These are phyloP conservation scores for Anagrus nilaparvatae DNA, from an alignment of 1,140 invertebrate species.

Conservation along the genomic window DNA sequence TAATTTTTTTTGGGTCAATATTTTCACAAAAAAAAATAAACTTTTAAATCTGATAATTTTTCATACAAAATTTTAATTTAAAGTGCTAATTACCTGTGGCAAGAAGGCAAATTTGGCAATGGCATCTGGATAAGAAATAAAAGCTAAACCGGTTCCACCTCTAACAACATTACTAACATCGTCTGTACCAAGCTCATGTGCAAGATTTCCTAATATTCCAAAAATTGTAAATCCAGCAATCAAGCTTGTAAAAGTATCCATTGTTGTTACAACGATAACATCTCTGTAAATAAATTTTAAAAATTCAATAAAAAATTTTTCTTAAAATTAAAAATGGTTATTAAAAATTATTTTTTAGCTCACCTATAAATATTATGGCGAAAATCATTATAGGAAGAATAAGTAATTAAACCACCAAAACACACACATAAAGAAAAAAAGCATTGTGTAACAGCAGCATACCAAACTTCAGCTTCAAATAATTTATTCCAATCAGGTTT, in stretches of 20 bases:
- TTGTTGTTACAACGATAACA: constrained; percentile 57
- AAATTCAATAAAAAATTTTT: constrained; percentile 4
- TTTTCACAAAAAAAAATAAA: too few relatives aligned
- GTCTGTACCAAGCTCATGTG: constrained; percentile 46
- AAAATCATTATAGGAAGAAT: constrained; percentile 63
- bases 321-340: constrained; percentile 11
- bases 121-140: constrained; percentile 81
- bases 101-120: constrained; percentile 67
- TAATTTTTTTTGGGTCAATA: too few relatives aligned
- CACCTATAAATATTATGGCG: constrained; percentile 57
- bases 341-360: constrained; percentile 7
- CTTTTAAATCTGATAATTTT: too few relatives aligned
- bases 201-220: constrained; percentile 63
- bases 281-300: constrained; percentile 40
- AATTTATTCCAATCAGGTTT: constrained; percentile 55
- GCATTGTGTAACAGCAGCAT: constrained; percentile 70
- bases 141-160: constrained; percentile 65
- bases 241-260: constrained; percentile 66
- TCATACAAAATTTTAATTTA: constrained; percentile 1
- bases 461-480: constrained; percentile 63
- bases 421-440: constrained; percentile 70
- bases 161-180: constrained; percentile 48
- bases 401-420: constrained; percentile 60
- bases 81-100: constrained; percentile 64
- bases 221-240: constrained; percentile 74